Evolutionary conservation across 2,797 vertebrate genomes (phyloP).

Genomic region (Anguilla anguilla): DNA sequence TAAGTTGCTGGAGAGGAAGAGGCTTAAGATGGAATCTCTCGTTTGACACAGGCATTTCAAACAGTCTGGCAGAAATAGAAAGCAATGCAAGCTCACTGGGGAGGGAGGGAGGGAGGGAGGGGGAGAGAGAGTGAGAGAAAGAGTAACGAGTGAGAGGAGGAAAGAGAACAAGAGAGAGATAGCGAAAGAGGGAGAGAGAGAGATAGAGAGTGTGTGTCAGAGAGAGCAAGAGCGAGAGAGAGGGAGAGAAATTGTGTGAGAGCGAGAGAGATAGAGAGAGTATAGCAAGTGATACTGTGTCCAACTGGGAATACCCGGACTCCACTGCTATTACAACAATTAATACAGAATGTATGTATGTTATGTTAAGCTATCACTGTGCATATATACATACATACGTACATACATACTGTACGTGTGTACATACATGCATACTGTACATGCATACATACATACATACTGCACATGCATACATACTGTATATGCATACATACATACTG

Average conservation of each 20-base stretch:
- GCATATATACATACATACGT: background rate
- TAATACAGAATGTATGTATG: background rate
- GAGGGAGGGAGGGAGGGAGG: background rate
- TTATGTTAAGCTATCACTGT: background rate
- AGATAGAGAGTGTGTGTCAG: no score
- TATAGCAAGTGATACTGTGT: background rate
- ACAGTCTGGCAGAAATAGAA: constrained; percentile 23
- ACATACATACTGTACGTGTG: background rate
- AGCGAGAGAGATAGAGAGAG: background rate
- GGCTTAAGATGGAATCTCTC: background rate
- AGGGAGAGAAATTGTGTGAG: no score
- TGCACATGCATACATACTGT: background rate
- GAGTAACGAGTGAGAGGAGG: no score
- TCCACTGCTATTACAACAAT: background rate
- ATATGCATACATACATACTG: no score
- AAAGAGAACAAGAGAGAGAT: no score
- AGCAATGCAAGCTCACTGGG: constrained; percentile 14
- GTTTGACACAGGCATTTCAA: constrained; percentile 22
- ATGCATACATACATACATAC: background rate
- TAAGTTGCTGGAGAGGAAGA: background rate
- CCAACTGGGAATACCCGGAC: background rate
- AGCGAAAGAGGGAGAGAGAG: no score
- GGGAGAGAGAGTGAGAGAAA: no score
- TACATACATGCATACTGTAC: background rate
- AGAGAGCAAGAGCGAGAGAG: no score